Conservation (phyloP, 2,113 vertebrate species). For the Elephantulus edwardii region DNA sequence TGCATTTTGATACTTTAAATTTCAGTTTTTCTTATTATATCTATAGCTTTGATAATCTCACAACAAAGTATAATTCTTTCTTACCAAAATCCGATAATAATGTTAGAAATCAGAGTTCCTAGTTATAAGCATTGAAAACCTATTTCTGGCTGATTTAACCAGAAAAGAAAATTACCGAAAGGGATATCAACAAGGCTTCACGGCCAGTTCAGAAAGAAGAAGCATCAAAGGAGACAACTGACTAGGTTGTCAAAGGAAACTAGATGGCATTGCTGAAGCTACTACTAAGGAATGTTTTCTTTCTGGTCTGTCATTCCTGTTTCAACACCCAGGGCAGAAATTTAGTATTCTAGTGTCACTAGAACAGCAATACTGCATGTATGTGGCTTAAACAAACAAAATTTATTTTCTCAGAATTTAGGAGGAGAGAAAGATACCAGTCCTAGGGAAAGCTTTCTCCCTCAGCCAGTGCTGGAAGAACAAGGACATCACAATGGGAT, state of each 20-base stretch:
- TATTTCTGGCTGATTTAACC: background rate
- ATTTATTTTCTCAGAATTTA: background rate
- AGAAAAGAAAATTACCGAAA: background rate
- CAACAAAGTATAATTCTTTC: background rate
- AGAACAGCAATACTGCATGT: too few species aligned
- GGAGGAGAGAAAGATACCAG: background rate
- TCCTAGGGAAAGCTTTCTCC: too few species aligned
- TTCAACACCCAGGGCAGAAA: background rate
- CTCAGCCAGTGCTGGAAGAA: too few species aligned
- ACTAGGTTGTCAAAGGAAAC: background rate
- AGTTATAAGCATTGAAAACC: background rate
- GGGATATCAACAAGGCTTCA: background rate
- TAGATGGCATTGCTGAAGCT: background rate
- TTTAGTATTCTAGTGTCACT: background rate
- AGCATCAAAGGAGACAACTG: background rate
- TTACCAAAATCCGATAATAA: background rate
- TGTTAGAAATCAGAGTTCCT: background rate
- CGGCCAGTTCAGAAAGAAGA: background rate
- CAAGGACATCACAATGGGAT: too few species aligned
- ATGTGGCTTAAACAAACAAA: too few species aligned
- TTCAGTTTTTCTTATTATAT: constrained; percentile 36
- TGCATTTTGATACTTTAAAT: background rate
- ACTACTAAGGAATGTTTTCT: background rate
- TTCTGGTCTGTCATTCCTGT: background rate
- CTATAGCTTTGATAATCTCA: background rate